These are phyloP conservation scores for Heterotilapia buettikoferi DNA, from an alignment of 2,113 vertebrate species.

Conservation along the genomic window DNA sequence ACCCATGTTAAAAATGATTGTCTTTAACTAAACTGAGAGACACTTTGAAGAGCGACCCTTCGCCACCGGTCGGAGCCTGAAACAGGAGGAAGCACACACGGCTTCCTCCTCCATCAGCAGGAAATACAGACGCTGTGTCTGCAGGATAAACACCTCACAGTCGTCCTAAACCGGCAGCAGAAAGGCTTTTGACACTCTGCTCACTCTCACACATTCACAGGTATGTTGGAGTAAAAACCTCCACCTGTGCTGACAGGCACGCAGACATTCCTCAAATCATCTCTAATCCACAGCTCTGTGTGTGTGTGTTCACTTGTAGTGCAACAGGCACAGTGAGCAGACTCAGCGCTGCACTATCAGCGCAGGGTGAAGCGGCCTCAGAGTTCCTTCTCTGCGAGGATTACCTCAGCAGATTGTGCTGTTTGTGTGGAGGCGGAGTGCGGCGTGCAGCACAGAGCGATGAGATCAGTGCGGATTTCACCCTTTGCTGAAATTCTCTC, in stretches of 20 bases:
- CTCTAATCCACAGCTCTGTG: neutral
- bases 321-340: neutral
- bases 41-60: neutral
- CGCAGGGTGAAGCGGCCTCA: neutral
- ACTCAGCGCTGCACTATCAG: neutral
- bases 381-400: neutral
- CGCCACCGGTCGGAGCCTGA: neutral
- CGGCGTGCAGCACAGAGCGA: neutral
- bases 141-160: neutral
- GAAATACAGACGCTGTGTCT: neutral
- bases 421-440: neutral
- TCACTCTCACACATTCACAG: neutral
- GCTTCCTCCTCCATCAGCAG: neutral
- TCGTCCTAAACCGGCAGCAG: neutral
- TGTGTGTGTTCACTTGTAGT: neutral
- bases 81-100: neutral
- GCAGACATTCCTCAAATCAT: neutral
- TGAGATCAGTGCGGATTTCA: neutral
- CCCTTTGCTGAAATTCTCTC: neutral
- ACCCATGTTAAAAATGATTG: neutral
- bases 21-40: neutral
- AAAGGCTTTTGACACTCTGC: neutral
- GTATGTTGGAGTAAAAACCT: neutral
- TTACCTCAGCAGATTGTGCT: neutral
- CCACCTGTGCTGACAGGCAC: neutral